Conservation (phyloP, 1,140 invertebrate species). For the Drosophila bocki region DNA sequence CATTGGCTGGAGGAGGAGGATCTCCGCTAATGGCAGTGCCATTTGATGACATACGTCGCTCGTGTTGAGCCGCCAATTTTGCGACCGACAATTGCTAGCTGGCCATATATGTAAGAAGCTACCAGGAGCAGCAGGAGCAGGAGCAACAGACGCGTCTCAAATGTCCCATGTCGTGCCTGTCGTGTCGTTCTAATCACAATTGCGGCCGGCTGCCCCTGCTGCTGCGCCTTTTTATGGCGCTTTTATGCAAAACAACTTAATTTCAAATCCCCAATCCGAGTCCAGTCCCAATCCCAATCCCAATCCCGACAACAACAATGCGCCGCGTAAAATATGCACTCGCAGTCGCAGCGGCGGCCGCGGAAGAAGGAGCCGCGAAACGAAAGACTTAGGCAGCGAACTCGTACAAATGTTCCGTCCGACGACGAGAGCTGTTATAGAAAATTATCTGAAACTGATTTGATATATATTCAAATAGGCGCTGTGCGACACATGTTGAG, state of each 20-base stretch:
- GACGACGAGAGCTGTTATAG: slow-evolving; percentile 71
- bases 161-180: slow-evolving; percentile 81
- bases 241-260: slow-evolving; percentile 84
- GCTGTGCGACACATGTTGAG: slow-evolving; percentile 78
- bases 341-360: slow-evolving; percentile 17
- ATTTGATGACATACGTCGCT: slow-evolving; percentile 82
- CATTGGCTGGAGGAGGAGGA: slow-evolving; percentile 44
- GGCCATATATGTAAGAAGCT: slow-evolving; percentile 70
- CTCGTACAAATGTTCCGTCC: slow-evolving; percentile 67
- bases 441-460: slow-evolving; percentile 83
- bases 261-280: slow-evolving; percentile 53
- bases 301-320: slow-evolving; percentile 55
- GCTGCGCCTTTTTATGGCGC: slow-evolving; percentile 78
- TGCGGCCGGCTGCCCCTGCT: slow-evolving; percentile 36
- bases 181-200: slow-evolving; percentile 84
- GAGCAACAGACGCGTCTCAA: slow-evolving; percentile 52
- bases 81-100: slow-evolving; percentile 68
- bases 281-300: slow-evolving; percentile 38
- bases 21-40: slow-evolving; percentile 72
- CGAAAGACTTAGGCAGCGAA: slow-evolving; percentile 81
- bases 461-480: slow-evolving; percentile 84
- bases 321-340: slow-evolving; percentile 79
- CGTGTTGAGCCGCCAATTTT: slow-evolving; percentile 79
- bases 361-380: slow-evolving; percentile 39
- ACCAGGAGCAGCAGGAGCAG: slow-evolving; percentile 19